phyloP scores from a whole-genome alignment of 2,888 invertebrate species.

The Octodonta nipae region DNA sequence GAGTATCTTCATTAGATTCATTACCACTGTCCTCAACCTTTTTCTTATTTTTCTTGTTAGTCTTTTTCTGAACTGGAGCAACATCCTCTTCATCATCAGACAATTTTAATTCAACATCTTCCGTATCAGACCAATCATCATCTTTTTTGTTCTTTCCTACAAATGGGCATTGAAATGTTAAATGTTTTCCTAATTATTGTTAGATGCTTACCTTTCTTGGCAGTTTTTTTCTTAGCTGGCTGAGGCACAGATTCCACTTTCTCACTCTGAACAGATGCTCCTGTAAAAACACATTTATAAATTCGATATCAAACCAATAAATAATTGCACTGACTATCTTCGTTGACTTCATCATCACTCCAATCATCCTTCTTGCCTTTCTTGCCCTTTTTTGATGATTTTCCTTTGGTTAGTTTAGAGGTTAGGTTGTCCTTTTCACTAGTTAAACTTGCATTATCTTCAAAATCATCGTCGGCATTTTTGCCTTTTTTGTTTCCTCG shows the following conservation, averaged over 20 bases:
- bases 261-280: slow-evolving; percentile 7
- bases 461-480: slow-evolving; percentile 40
- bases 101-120: slow-evolving; percentile 27
- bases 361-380: slow-evolving; percentile 28
- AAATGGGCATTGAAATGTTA: slow-evolving; percentile 1
- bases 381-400: slow-evolving; percentile 36
- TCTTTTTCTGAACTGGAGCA: slow-evolving; percentile 8
- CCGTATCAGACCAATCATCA: slow-evolving; percentile 27
- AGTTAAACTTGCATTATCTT: slow-evolving; percentile 31
- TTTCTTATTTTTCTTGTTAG: slow-evolving; percentile 30
- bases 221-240: slow-evolving; percentile 16
- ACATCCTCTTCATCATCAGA: slow-evolving; percentile 22
- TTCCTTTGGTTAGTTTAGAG: slow-evolving; percentile 38
- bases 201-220: slow-evolving; percentile 17
- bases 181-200: background rate
- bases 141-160: slow-evolving; percentile 16
- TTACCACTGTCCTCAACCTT: slow-evolving; percentile 17
- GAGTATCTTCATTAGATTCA: slow-evolving; percentile 5
- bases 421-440: slow-evolving; percentile 32
- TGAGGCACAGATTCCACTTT: slow-evolving; percentile 13
- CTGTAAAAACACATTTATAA: slow-evolving; percentile 4
- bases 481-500: slow-evolving; percentile 45
- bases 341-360: slow-evolving; percentile 30
- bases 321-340: slow-evolving; percentile 18
- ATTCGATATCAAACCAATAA: slow-evolving; percentile 11